phyloP scores from a whole-genome alignment of 2,113 vertebrate species.

The Prinia subflava region DNA sequence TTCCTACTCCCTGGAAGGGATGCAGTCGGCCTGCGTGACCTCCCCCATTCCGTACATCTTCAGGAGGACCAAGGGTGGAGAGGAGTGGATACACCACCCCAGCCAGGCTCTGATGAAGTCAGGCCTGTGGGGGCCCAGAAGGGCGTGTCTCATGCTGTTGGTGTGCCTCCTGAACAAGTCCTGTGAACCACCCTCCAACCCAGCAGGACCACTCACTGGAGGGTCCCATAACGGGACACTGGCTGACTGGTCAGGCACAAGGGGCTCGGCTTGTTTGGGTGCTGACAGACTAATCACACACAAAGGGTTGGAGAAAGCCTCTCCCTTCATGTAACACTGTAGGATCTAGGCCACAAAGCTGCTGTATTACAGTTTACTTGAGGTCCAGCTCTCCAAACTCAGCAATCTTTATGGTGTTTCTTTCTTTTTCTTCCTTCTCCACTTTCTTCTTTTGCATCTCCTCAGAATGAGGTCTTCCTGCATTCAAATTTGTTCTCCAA shows the following conservation, averaged over 20 bases:
- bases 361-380: background rate
- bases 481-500: background rate
- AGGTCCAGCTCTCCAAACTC: background rate
- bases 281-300: background rate
- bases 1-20: background rate
- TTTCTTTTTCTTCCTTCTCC: background rate
- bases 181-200: background rate
- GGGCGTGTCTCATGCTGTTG: background rate
- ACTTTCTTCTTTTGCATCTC: background rate
- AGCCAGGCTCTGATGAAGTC: background rate
- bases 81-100: background rate
- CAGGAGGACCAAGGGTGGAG: background rate
- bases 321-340: background rate
- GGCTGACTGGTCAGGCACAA: background rate
- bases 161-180: background rate
- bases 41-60: background rate
- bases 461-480: background rate
- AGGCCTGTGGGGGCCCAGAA: background rate
- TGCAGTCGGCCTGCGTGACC: background rate
- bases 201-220: background rate
- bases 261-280: rapidly evolving
- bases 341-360: background rate
- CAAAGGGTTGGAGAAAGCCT: background rate
- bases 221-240: background rate
- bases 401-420: background rate